Evolutionary conservation across 2,888 invertebrate genomes (phyloP), one percentile per base, ranked within the genome.

Genomic region (Aquatica leii): DNA sequence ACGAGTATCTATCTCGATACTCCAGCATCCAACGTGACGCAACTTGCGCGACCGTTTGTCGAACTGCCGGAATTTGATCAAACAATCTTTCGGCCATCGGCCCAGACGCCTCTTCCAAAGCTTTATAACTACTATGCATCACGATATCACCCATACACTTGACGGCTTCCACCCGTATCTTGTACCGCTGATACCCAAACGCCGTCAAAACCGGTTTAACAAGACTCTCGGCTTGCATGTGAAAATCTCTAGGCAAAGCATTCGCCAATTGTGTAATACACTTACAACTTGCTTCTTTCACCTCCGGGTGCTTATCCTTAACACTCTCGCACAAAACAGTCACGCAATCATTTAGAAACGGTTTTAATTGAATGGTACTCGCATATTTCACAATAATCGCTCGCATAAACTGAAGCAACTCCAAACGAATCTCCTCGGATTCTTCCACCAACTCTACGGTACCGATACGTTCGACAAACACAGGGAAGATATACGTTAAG

Each of bases 1-100:
- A 95, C 0, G 96, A 96, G 78, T 97, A 97, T 71, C 97, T 84
- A 78, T 97, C 96, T 54, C 85, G 85, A 59, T 95, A 87, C 57
- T 88, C 86, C 20, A 92, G 77, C 78, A 95, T 84, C 93, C 95
- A 93, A 46, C 85, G 83, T 1, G 93, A 92, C 0, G 93, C 90
- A 71, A 93, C 90, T 72, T 87, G 82, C 0, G 91, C 89, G 2
- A 95, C 91, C 70, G 92, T 91, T 74, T 85, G 81, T 48, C 97
- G 86, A 0, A 97, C 96, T 60, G 86, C 82, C 0, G 90, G 88
- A 75, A 90, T 90, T 72, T 90, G 88, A 83, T 97, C 97, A 84
- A 97, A 96, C 2, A 96, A 80, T 71, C 93, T 86, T 73, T 95
- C 94, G 0, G 94, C 94, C 78, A 97, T 84, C n/a, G 93, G 91